These are phyloP conservation scores for Cephus spinipes DNA, from an alignment of 2,888 invertebrate genomes.

Conservation along the genomic window DNA sequence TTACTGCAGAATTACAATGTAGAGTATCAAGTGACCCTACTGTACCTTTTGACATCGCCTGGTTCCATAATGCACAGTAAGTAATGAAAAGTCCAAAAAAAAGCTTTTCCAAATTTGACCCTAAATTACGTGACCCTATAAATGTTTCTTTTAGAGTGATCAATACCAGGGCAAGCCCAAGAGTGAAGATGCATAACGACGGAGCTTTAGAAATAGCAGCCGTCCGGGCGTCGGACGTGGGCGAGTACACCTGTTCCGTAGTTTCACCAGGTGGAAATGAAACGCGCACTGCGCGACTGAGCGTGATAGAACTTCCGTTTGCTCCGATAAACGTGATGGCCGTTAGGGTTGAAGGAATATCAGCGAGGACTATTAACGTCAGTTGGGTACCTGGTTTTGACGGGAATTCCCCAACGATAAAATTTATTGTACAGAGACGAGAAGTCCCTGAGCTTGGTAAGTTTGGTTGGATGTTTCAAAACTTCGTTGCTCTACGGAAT, in stretches of 20 bases:
- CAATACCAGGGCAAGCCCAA: conserved; percentile 75
- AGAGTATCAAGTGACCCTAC: conserved; percentile 93
- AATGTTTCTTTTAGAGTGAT: conserved; percentile 65
- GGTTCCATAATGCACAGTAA: conserved; percentile 89
- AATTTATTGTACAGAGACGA: conserved; percentile 92
- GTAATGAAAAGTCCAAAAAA: conserved; percentile 53
- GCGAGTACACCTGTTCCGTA: conserved; percentile 92
- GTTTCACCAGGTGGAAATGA: conserved; percentile 94
- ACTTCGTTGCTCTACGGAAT: conserved; percentile 20
- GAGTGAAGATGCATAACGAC: conserved; percentile 81
- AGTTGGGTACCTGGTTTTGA: conserved; percentile 97
- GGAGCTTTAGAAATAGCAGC: conserved; percentile 90
- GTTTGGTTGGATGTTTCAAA: conserved; percentile 43
- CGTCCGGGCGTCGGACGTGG: conserved; percentile 92
- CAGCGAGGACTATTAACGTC: conserved; percentile 86
- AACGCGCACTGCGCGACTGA: conserved; percentile 84
- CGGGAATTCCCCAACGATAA: conserved; percentile 94
- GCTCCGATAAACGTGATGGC: conserved; percentile 91
- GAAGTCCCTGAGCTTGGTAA: conserved; percentile 89
- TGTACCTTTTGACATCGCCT: conserved; percentile 86
- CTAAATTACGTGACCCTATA: background rate
- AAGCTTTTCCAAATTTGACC: background rate
- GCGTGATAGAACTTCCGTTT: conserved; percentile 95
- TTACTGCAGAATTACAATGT: conserved; percentile 93
- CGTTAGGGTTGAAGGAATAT: conserved; percentile 73